These are phyloP conservation scores for Netelia fuscicornis DNA, from an alignment of 2,888 invertebrate genomes.

Conservation along the genomic window DNA sequence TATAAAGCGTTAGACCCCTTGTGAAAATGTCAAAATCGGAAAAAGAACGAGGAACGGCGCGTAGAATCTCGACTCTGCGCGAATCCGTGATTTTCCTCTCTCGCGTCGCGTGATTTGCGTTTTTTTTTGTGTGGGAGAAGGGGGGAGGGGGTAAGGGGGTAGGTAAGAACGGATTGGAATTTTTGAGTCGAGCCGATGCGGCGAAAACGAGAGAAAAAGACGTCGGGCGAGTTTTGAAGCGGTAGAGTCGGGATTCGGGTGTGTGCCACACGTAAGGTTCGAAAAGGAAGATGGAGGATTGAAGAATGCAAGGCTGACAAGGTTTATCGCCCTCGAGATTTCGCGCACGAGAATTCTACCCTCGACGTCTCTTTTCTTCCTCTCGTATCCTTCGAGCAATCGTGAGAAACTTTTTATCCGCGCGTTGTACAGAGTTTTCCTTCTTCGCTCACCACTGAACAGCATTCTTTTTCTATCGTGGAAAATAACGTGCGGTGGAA, in stretches of 20 bases:
- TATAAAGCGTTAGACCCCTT: conserved; percentile 17
- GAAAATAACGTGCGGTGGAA: conserved; percentile 10
- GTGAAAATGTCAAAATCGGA: conserved; percentile 17
- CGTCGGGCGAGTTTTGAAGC: neutral
- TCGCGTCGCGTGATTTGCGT: neutral
- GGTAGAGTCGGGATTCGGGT: too few relatives aligned
- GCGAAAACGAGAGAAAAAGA: conserved; percentile 28
- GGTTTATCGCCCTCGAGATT: conserved; percentile 42
- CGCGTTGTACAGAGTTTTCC: conserved; percentile 52
- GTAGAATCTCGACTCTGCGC: too few relatives aligned
- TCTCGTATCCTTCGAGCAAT: conserved; percentile 39
- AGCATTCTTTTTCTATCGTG: neutral
- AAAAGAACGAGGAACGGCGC: conserved; percentile 8
- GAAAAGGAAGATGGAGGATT: conserved; percentile 12
- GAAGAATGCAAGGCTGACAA: conserved; percentile 42
- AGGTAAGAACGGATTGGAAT: conserved; percentile 16
- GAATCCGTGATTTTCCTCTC: too few relatives aligned
- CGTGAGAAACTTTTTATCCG: conserved; percentile 59
- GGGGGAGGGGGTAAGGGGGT: too few relatives aligned
- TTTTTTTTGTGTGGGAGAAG: neutral
- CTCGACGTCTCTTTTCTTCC: neutral
- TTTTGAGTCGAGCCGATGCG: conserved; percentile 20
- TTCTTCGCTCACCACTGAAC: conserved; percentile 50
- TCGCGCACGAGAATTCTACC: conserved; percentile 7
- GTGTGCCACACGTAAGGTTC: neutral